Percentiles rank a stretch among this genome's conserved stretches.
Evolutionary conservation across 2,888 invertebrate genomes (phyloP).

Genomic region (Pharmacophagus antenor): DNA sequence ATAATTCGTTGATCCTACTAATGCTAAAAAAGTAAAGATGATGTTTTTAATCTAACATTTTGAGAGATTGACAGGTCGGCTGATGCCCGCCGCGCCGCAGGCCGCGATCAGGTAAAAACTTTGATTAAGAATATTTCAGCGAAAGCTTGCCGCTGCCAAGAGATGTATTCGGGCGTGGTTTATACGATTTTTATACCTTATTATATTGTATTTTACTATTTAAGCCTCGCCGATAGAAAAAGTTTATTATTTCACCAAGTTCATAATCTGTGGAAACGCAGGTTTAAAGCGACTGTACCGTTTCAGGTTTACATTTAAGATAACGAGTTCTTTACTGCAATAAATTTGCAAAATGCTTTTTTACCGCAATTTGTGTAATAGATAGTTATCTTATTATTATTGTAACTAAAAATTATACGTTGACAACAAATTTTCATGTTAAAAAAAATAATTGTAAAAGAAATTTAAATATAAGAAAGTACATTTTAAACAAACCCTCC

Average conservation of each 20-base stretch:
- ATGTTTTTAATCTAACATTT: constrained; percentile 78
- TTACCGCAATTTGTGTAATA: no score
- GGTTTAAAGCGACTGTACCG: no score
- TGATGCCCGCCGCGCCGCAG: constrained; percentile 57
- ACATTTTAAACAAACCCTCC: no score
- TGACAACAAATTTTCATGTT: no score
- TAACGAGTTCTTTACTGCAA: no score
- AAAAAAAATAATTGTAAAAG: no score
- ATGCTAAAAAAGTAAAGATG: constrained; percentile 74
- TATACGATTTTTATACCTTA: constrained; percentile 38
- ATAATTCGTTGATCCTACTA: constrained; percentile 77
- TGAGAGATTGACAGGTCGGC: constrained; percentile 79
- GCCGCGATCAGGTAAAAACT: constrained; percentile 72
- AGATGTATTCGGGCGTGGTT: constrained; percentile 52
- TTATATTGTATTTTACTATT: not conserved
- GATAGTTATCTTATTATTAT: no score
- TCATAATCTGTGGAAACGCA: no score
- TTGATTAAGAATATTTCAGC: constrained; percentile 80
- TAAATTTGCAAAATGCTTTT: no score
- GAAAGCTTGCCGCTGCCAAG: constrained; percentile 46
- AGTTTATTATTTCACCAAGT: not conserved
- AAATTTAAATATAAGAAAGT: no score
- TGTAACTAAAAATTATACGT: no score
- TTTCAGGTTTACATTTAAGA: no score
- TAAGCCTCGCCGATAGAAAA: not conserved